Conservation (phyloP, 2,113 vertebrate species). For the Raja brachyura region DNA sequence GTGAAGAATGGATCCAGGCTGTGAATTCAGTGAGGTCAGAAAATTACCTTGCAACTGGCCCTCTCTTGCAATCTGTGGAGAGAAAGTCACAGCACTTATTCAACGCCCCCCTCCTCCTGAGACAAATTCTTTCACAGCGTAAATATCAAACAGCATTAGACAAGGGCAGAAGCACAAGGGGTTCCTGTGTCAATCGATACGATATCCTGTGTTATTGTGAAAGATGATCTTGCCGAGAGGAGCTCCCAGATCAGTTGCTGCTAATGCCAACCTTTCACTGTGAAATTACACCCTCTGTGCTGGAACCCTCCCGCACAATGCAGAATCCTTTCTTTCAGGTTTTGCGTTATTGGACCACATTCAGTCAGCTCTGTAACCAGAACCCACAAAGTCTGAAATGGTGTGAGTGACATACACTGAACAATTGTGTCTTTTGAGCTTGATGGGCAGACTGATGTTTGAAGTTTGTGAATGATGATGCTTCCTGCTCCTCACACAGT, state of each 20-base stretch:
- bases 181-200: background rate
- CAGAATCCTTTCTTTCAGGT: background rate
- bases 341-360: background rate
- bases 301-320: background rate
- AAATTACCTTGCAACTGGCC: background rate
- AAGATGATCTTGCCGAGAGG: background rate
- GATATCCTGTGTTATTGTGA: background rate
- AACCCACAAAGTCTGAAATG: background rate
- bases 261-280: background rate
- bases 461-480: background rate
- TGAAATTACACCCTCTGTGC: constrained; percentile 5
- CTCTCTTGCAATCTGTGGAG: background rate
- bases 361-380: background rate
- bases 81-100: background rate
- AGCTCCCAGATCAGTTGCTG: background rate
- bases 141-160: background rate
- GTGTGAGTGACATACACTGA: background rate
- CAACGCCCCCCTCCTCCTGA: background rate
- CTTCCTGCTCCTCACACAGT: background rate
- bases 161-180: background rate
- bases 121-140: background rate
- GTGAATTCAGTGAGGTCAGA: background rate
- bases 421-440: background rate
- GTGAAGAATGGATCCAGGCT: background rate
- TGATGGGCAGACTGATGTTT: background rate